Percentiles rank a stretch among this genome's conserved stretches.
These are phyloP conservation scores for Halichoerus grypus DNA, from an alignment of 2,113 vertebrate genomes.

Conservation along the genomic window DNA sequence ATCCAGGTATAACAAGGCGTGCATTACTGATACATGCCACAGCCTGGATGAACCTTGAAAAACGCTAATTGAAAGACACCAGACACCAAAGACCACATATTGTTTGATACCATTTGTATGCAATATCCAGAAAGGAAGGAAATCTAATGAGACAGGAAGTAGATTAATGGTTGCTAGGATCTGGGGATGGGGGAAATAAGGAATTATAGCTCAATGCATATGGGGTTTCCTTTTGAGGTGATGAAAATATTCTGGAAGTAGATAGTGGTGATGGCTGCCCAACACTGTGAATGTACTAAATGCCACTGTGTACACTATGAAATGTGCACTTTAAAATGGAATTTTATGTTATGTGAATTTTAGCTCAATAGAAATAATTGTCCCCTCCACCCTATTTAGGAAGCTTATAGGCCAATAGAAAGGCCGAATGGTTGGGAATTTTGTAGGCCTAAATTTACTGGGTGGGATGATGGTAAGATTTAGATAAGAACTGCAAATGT, in stretches of 20 bases:
- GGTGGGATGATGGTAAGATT: neutral
- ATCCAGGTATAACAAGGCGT: neutral
- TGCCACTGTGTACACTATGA: neutral
- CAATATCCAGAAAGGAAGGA: neutral
- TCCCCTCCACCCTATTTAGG: neutral
- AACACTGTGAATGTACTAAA: neutral
- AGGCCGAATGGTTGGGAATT: neutral
- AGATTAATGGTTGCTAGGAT: neutral
- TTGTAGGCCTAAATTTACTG: neutral
- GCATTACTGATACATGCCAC: neutral
- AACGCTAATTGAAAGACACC: conserved; percentile 20
- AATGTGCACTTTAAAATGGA: conserved; percentile 13
- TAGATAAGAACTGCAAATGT: neutral
- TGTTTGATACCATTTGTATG: neutral
- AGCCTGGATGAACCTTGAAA: neutral
- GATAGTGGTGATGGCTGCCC: neutral
- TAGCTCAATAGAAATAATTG: conserved; percentile 26
- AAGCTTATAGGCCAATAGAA: conserved; percentile 27
- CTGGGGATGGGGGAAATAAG: neutral
- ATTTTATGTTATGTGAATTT: conserved; percentile 34
- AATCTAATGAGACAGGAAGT: neutral
- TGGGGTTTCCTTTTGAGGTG: neutral
- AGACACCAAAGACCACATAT: neutral
- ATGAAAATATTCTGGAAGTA: conserved; percentile 18
- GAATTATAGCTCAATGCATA: neutral